A percentile compares a stretch with the other conserved stretches of the same genome.
These are phyloP conservation scores for Paramuricea clavata DNA, from an alignment of 92 coral and sea anemone genomes.

Conservation along the genomic window DNA sequence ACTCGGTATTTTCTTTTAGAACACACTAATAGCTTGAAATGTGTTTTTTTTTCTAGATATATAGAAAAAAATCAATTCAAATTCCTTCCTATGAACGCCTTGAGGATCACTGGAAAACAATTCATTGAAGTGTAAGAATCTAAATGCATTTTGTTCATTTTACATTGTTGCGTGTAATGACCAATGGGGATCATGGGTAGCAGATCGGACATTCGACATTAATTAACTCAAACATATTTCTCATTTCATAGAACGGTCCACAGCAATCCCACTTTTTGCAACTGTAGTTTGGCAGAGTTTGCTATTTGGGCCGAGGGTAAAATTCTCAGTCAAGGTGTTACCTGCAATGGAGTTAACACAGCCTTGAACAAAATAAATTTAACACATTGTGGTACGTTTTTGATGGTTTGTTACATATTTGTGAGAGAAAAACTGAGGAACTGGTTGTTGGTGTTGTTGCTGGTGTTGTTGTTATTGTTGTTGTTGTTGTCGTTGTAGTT, in stretches of 20 bases:
- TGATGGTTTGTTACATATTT: background rate
- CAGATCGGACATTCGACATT: too few relatives aligned
- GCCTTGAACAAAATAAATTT: background rate
- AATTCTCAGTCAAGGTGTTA: background rate
- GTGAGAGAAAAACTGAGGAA: too few relatives aligned
- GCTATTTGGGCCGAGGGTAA: background rate
- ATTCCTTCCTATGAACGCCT: slow-evolving; percentile 13
- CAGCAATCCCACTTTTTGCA: slow-evolving; percentile 12
- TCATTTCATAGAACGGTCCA: slow-evolving; percentile 9
- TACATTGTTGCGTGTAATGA: background rate
- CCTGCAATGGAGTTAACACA: background rate
- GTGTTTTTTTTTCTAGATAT: background rate
- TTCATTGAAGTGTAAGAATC: slow-evolving; percentile 3
- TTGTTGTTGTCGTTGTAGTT: background rate
- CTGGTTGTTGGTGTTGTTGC: background rate
- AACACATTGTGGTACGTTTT: slow-evolving; percentile 19
- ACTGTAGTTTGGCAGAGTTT: slow-evolving; percentile 32
- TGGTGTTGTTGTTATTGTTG: background rate
- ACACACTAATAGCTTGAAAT: too few relatives aligned
- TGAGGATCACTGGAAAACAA: slow-evolving; percentile 8
- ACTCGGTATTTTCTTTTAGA: too few relatives aligned
- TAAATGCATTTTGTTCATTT: background rate
- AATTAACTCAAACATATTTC: background rate
- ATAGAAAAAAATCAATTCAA: background rate
- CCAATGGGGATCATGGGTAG: too few relatives aligned